These are phyloP conservation scores for Mormyrus iriodes DNA, from an alignment of 2,113 vertebrate species.

Conservation along the genomic window DNA sequence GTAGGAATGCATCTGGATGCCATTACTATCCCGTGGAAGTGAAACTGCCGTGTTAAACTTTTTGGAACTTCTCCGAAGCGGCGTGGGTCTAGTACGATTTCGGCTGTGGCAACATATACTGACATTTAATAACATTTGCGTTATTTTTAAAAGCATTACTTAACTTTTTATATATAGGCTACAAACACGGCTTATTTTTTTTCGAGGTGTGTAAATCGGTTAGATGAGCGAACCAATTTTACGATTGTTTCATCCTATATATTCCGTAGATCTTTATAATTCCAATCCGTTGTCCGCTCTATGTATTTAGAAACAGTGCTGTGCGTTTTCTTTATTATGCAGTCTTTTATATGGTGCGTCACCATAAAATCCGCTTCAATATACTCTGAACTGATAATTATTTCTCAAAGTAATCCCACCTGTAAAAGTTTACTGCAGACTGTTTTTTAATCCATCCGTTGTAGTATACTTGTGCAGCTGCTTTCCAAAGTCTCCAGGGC, in stretches of 20 bases:
- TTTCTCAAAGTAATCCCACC: neutral
- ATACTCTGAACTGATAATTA: neutral
- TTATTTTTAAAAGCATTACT: neutral
- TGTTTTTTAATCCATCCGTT: neutral
- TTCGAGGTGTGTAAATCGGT: neutral
- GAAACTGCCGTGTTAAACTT: slow-evolving; percentile 63
- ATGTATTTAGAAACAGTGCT: neutral
- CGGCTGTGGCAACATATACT: neutral
- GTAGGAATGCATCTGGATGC: slow-evolving; percentile 69
- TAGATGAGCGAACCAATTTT: neutral
- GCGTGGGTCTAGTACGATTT: neutral
- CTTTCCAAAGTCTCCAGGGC: neutral
- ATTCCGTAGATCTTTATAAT: neutral
- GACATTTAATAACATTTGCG: neutral
- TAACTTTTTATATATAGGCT: neutral
- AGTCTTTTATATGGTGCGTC: neutral
- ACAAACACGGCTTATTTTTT: neutral
- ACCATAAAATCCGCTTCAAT: neutral
- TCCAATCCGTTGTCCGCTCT: neutral
- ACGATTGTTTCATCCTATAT: neutral
- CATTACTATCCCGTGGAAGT: slow-evolving; percentile 69
- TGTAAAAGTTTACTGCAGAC: neutral
- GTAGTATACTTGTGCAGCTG: neutral
- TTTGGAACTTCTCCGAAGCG: slow-evolving; percentile 51
- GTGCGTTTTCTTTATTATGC: neutral